Percentiles rank a stretch among this genome's conserved stretches.
Conservation (phyloP, 2,113 vertebrate genomes). For the Dolichotis patagonum region DNA sequence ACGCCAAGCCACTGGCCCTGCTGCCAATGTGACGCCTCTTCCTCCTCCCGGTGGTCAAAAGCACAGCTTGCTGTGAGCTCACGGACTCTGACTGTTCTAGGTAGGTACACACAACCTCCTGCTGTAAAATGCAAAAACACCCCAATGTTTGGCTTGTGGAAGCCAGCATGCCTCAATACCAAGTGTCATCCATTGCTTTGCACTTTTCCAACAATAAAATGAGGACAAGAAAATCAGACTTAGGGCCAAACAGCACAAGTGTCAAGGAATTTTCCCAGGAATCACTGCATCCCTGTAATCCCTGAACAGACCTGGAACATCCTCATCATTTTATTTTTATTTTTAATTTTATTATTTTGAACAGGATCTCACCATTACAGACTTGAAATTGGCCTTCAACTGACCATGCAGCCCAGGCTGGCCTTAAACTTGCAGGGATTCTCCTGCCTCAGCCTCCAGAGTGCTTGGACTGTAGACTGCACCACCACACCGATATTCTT, state of each 20-base stretch:
- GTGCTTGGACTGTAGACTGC: neutral
- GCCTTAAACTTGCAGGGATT: neutral
- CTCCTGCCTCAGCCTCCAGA: neutral
- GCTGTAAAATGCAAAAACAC: neutral
- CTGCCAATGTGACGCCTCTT: too few relatives aligned
- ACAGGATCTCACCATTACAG: neutral
- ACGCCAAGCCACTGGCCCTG: neutral
- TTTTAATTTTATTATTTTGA: neutral
- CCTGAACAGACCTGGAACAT: neutral
- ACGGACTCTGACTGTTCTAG: neutral
- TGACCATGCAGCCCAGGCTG: neutral
- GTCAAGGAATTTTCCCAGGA: neutral
- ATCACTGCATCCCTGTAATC: neutral
- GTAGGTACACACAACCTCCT: neutral
- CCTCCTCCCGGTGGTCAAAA: neutral
- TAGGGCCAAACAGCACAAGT: neutral
- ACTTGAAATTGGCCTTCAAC: neutral
- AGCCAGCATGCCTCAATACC: neutral
- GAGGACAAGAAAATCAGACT: neutral
- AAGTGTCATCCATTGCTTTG: neutral
- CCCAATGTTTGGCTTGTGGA: neutral
- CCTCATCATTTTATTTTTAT: neutral
- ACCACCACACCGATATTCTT: neutral
- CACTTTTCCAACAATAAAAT: slow-evolving; percentile 12
- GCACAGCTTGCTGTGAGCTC: neutral